Base-by-base conservation (phyloP, 2,113 vertebrate genomes). In the Morone saxatilis region DNA sequence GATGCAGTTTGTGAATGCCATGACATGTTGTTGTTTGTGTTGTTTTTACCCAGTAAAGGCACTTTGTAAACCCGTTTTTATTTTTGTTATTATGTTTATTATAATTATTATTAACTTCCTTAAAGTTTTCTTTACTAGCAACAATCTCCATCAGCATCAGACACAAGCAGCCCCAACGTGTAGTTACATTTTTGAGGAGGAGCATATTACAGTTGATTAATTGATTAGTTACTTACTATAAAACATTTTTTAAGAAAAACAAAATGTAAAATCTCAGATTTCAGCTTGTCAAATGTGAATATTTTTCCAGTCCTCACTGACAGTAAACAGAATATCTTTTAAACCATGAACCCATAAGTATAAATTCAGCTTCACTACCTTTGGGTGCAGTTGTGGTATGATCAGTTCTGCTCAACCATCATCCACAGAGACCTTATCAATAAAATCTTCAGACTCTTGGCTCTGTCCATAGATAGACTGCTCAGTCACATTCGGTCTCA, bases 401-500 rank as follows among this genome's bases (percentile, higher is more conserved):
- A 43, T 56, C 69, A 66, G 10, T 5, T 6, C 51, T 66, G 14
- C 62, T 25, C 2, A 14, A n/a, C 20, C 9, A 7, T 70, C 11
- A 53, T 60, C 43, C 6, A 41, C 7, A 76, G 22, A 70, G 14
- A 47, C 5, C 3, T n/a, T 9, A 14, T n/a, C n/a, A 20, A 43
- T 53, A 7, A 76, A 43, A 62, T 66, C 66, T 50, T 54, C 78
- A 65, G 14, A 45, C 54, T 69, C 31, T 59, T 12, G 57, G 22
- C 13, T 57, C 31, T 7, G 13, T 62, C 51, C 36, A 77, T 43
- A 83, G 13, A 85, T 1, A 20, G 48, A 31, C 63, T 31, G 43
- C 36, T 78, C 47, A 22, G 57, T 47, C 48, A 47, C 22, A 48
- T n/a, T 57, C n/a, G 53, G 74, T 50, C 65, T 75, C 74, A 65